phyloP scores from a whole-genome alignment of 2,797 vertebrate genomes.

The Arrhamphus sclerolepis region DNA sequence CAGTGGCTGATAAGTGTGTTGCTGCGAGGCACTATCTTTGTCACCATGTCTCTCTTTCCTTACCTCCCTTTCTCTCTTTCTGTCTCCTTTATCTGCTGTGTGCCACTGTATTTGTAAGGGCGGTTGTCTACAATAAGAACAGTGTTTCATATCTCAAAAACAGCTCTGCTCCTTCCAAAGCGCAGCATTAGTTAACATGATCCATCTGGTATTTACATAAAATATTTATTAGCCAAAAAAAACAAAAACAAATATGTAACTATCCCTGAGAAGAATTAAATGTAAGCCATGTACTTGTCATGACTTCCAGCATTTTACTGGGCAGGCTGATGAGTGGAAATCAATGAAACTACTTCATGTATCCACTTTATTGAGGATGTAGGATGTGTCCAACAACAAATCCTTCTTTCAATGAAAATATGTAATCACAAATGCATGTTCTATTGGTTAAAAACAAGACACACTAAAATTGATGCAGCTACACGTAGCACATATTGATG shows the following conservation, averaged over 20 bases:
- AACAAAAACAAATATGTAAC: conserved; percentile 19
- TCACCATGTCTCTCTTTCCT: conserved; percentile 68
- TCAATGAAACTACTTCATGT: conserved; percentile 50
- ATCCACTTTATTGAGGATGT: conserved; percentile 21
- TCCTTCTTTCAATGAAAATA: conserved; percentile 1
- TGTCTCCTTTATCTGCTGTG: conserved; percentile 61
- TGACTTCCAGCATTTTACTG: conserved; percentile 50
- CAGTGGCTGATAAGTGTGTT: conserved; percentile 78
- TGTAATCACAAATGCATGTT: background rate
- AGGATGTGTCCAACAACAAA: conserved; percentile 4
- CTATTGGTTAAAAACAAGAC: background rate
- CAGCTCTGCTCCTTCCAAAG: conserved; percentile 15
- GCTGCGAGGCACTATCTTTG: conserved; percentile 77
- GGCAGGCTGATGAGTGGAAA: conserved; percentile 39
- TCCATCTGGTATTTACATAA: background rate
- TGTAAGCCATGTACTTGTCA: conserved; percentile 26
- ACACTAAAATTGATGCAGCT: background rate
- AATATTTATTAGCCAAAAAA: conserved; percentile 16
- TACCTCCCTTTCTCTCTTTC: conserved; percentile 48
- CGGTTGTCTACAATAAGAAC: conserved; percentile 60
- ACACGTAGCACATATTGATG: background rate
- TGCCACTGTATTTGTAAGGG: conserved; percentile 50
- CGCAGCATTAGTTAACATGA: conserved; percentile 1
- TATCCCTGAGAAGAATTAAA: conserved; percentile 17
- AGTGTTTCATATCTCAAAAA: conserved; percentile 40